A percentile compares a stretch with the other conserved stretches of the same genome.
Evolutionary conservation across 53 echinoderm and acorn worm species (phyloP).

Genomic region (Holothuria leucospilota): DNA sequence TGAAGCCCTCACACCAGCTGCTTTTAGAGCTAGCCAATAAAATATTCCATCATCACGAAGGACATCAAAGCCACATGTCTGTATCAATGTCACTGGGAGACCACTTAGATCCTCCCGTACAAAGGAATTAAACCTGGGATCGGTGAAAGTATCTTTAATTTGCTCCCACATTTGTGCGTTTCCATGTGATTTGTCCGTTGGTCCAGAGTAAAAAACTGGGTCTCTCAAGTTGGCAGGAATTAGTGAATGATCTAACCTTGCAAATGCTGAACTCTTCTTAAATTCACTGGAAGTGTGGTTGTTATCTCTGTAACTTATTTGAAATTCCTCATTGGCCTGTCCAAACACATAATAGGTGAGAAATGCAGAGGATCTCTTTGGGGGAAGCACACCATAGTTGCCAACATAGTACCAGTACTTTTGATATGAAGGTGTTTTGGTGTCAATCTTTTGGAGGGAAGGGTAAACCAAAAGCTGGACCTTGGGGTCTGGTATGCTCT

Average conservation of each 20-base stretch:
- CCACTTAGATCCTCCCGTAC: background rate
- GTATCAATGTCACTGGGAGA: background rate
- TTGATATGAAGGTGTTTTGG: constrained; percentile 58
- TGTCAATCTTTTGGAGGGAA: constrained; percentile 67
- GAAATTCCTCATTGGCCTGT: constrained; percentile 11
- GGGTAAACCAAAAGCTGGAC: constrained; percentile 79
- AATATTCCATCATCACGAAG: constrained; percentile 16
- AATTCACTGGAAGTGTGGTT: constrained; percentile 68
- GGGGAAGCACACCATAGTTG: constrained; percentile 23
- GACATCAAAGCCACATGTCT: background rate
- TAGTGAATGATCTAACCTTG: background rate
- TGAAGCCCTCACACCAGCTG: background rate
- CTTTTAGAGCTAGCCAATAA: background rate
- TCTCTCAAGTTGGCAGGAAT: background rate
- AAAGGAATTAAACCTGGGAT: constrained; percentile 21
- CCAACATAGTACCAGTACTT: constrained; percentile 26
- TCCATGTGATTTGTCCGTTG: constrained; percentile 17
- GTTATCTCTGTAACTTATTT: constrained; percentile 38
- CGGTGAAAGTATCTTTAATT: constrained; percentile 11
- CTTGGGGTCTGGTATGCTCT: constrained; percentile 58
- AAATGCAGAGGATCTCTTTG: background rate
- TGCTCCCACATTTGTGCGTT: constrained; percentile 18
- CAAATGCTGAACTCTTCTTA: constrained; percentile 24
- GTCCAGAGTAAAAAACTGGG: constrained; percentile 30
- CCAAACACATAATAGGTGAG: constrained; percentile 21